These are phyloP conservation scores for Drosophila mimica DNA, from an alignment of 2,888 invertebrate species.

Conservation along the genomic window DNA sequence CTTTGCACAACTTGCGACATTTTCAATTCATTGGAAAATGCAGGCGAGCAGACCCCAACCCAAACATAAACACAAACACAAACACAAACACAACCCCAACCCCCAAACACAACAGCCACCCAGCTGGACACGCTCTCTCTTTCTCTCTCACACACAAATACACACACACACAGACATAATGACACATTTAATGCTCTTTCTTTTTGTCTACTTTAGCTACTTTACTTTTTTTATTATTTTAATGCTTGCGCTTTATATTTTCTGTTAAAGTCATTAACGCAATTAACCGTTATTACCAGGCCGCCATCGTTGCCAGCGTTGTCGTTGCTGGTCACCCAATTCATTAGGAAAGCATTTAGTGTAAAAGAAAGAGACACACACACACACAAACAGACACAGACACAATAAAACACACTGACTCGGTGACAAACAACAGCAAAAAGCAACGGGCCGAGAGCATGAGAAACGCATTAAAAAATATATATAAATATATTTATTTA, in stretches of 20 bases:
- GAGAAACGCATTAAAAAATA: constrained; percentile 77
- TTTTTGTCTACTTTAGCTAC: constrained; percentile 29
- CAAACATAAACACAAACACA: neutral
- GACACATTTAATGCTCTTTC: constrained; percentile 56
- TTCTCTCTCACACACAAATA: constrained; percentile 6
- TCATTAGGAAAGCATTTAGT: constrained; percentile 80
- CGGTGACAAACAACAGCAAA: constrained; percentile 45
- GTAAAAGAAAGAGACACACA: constrained; percentile 40
- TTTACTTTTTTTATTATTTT: constrained; percentile 48
- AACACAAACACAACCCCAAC: neutral
- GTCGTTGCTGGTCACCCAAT: constrained; percentile 75
- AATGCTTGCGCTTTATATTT: constrained; percentile 76
- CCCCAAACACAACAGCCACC: neutral
- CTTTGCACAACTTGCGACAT: constrained; percentile 52
- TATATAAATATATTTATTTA: neutral
- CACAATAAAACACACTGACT: constrained; percentile 15
- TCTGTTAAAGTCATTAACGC: constrained; percentile 83
- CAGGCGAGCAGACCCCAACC: constrained; percentile 13
- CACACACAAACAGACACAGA: constrained; percentile 9
- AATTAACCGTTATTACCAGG: constrained; percentile 82
- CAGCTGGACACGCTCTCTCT: constrained; percentile 26
- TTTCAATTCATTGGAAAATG: constrained; percentile 58
- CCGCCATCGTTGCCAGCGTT: constrained; percentile 53
- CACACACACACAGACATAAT: constrained; percentile 17
- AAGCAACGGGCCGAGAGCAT: constrained; percentile 78